Evolutionary conservation across 2,888 invertebrate species (phyloP).

Genomic region (Amblyteles armatorius): DNA sequence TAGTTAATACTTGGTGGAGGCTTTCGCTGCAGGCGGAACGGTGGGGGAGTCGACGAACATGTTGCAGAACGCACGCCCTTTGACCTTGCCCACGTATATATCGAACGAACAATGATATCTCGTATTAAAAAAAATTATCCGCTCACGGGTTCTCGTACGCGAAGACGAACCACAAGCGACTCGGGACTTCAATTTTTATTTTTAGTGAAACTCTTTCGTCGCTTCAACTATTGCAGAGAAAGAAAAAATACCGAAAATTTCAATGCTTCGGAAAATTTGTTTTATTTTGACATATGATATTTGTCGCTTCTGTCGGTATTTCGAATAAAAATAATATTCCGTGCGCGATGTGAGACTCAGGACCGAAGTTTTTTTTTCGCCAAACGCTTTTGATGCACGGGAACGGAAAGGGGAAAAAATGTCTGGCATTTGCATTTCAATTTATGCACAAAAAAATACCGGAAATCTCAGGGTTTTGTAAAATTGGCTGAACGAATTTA

Average conservation of each 20-base stretch:
- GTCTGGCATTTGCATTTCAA: no score
- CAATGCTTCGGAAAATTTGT: no score
- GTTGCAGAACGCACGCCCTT: conserved; percentile 63
- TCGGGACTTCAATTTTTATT: background rate
- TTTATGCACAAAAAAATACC: no score
- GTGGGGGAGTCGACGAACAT: conserved; percentile 34
- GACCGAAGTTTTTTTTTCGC: background rate
- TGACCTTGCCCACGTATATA: conserved; percentile 50
- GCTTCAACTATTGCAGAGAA: no score
- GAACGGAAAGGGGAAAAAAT: no score
- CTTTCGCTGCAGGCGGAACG: conserved; percentile 44
- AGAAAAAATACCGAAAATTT: no score
- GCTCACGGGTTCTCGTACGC: no score
- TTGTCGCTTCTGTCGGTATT: conserved; percentile 42
- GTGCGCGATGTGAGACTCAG: background rate
- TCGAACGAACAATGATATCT: conserved; percentile 39
- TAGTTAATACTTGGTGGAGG: conserved; percentile 66
- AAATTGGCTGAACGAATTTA: no score
- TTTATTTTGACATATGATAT: background rate
- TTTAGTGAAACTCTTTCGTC: no score
- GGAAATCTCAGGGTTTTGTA: no score
- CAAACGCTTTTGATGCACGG: no score
- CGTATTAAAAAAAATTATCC: conserved; percentile 17
- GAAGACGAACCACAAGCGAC: background rate
- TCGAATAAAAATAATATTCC: conserved; percentile 19